phyloP scores from a whole-genome alignment of 2,113 vertebrate genomes.

The Zosterops japonicus region DNA sequence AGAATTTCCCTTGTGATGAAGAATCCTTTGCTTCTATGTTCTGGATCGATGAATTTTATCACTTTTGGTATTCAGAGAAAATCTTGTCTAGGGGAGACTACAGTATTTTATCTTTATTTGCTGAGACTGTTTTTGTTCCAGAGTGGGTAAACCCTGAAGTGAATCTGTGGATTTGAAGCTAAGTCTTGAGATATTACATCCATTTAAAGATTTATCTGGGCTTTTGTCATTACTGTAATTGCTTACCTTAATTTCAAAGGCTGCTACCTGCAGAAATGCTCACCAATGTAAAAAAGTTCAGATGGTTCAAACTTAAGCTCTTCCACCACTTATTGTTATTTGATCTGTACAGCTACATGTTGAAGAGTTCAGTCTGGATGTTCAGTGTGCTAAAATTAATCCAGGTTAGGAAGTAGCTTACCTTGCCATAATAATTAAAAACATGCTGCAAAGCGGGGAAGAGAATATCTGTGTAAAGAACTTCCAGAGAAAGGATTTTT shows the following conservation, averaged over 20 bases:
- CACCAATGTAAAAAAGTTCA: neutral
- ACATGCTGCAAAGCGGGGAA: neutral
- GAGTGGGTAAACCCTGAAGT: neutral
- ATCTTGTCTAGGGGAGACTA: neutral
- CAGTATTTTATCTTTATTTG: neutral
- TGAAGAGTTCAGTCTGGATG: neutral
- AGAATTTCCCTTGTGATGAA: neutral
- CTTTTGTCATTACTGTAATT: neutral
- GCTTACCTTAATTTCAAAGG: neutral
- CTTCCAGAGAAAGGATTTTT: conserved; percentile 42
- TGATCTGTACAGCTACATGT: neutral
- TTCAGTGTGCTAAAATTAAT: neutral
- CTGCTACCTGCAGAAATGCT: neutral
- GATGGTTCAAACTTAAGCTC: neutral
- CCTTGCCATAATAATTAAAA: neutral
- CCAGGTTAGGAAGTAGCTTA: neutral
- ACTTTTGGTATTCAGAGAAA: neutral
- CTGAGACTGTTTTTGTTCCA: neutral
- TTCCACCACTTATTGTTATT: neutral
- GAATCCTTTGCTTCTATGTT: neutral
- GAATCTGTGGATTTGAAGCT: neutral
- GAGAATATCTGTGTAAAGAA: neutral
- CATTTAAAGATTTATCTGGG: neutral
- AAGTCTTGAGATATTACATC: neutral
- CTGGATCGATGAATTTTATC: neutral